A percentile compares a stretch with the other conserved stretches of the same genome.
Conservation (phyloP, 1,140 invertebrate genomes). For the Drosophila dunni region DNA sequence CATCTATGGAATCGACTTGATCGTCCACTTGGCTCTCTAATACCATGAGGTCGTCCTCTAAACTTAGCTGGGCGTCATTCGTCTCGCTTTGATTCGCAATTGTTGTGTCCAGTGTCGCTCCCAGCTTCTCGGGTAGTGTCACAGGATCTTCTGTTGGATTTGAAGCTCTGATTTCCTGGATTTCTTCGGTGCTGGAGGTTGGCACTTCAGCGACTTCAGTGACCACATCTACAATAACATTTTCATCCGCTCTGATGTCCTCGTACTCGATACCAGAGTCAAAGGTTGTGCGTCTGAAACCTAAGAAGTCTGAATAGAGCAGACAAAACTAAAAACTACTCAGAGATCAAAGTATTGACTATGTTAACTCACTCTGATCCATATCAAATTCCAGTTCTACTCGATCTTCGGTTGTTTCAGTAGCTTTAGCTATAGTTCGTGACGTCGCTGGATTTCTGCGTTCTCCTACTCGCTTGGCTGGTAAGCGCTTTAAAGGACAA, state of each 20-base stretch:
- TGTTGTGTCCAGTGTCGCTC: neutral
- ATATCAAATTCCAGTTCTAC: constrained; percentile 56
- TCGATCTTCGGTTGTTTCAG: neutral
- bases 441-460: neutral
- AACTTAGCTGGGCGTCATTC: neutral
- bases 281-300: constrained; percentile 53
- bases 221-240: constrained; percentile 14
- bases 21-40: neutral
- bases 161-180: constrained; percentile 8
- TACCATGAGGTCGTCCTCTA: neutral
- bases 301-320: constrained; percentile 50
- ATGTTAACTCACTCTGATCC: constrained; percentile 40
- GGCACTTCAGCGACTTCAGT: neutral
- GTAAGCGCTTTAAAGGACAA: constrained; percentile 37
- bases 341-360: too few relatives aligned
- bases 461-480: constrained; percentile 8
- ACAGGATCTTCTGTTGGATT: neutral
- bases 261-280: constrained; percentile 66
- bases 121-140: neutral
- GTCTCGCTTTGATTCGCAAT: neutral
- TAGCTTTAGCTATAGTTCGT: neutral
- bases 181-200: neutral
- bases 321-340: neutral
- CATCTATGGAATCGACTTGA: neutral
- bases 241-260: constrained; percentile 22